These are phyloP conservation scores for Cecidostiba fungosa DNA, from an alignment of 2,888 invertebrate genomes.

Conservation along the genomic window DNA sequence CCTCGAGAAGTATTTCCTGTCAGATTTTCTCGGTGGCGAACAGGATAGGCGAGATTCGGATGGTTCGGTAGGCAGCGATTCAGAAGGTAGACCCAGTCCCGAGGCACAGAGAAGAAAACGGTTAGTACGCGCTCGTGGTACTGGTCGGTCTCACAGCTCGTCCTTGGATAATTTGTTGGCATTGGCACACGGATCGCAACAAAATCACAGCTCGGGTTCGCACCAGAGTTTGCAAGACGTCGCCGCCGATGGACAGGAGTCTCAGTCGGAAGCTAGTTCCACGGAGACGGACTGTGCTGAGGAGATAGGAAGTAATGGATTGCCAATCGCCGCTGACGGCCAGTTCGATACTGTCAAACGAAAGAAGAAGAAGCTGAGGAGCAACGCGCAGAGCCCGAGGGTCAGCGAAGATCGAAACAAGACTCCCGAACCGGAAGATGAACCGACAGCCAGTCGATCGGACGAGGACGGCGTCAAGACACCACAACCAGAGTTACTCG, in stretches of 20 bases:
- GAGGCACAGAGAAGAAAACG: slow-evolving; percentile 90
- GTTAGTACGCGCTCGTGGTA: slow-evolving; percentile 90
- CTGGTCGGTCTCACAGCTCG: slow-evolving; percentile 91
- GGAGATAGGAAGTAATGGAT: slow-evolving; percentile 79
- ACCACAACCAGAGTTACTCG: slow-evolving; percentile 83
- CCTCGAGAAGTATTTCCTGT: slow-evolving; percentile 93
- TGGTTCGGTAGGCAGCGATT: slow-evolving; percentile 94
- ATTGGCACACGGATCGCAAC: slow-evolving; percentile 75
- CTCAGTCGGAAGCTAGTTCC: slow-evolving; percentile 81
- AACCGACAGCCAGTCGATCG: slow-evolving; percentile 81
- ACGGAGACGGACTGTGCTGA: slow-evolving; percentile 88
- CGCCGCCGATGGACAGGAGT: slow-evolving; percentile 76
- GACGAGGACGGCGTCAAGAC: slow-evolving; percentile 86
- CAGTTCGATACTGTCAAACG: slow-evolving; percentile 92
- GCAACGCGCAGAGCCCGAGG: slow-evolving; percentile 78
- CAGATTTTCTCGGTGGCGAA: slow-evolving; percentile 91
- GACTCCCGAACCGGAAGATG: slow-evolving; percentile 84
- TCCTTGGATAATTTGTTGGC: slow-evolving; percentile 90
- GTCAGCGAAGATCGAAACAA: slow-evolving; percentile 84
- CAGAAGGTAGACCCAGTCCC: slow-evolving; percentile 93
- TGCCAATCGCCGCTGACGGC: slow-evolving; percentile 81
- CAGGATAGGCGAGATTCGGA: slow-evolving; percentile 89
- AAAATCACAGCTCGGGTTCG: slow-evolving; percentile 71
- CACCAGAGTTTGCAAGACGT: slow-evolving; percentile 76
- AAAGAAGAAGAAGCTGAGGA: slow-evolving; percentile 87